Evolutionary conservation across 2,797 vertebrate genomes (phyloP).

Genomic region (Xerus rutilus): DNA sequence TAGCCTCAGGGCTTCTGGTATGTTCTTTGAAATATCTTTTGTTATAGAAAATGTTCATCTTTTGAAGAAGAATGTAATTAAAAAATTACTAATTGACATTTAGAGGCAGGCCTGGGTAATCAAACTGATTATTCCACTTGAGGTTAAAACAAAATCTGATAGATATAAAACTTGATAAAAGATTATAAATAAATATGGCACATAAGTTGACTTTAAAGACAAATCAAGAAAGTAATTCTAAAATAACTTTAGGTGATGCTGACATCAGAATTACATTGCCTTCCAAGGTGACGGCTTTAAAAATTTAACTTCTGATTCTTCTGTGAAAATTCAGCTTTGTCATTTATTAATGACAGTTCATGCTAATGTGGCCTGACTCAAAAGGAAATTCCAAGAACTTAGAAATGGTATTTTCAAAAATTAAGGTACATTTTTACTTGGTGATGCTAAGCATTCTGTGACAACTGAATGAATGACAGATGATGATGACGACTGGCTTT

Average conservation of each 20-base stretch:
- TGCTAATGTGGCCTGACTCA: constrained; percentile 3
- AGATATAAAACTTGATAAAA: constrained; percentile 40
- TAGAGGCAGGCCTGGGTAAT: neutral
- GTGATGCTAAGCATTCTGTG: constrained; percentile 54
- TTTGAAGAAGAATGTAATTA: constrained; percentile 26
- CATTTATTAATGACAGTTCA: constrained; percentile 6
- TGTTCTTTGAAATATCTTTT: constrained; percentile 50
- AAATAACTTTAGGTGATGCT: constrained; percentile 15
- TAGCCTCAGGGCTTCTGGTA: neutral
- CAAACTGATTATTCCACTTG: constrained; percentile 41
- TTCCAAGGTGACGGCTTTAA: constrained; percentile 36
- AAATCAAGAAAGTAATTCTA: constrained; percentile 32
- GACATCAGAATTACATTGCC: constrained; percentile 1
- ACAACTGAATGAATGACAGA: constrained; percentile 39
- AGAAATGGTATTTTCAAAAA: constrained; percentile 2
- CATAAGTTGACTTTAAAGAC: constrained; percentile 50
- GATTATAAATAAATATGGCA: neutral
- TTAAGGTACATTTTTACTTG: constrained; percentile 40
- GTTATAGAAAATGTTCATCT: neutral
- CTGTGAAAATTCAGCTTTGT: constrained; percentile 57
- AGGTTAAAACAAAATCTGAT: constrained; percentile 63
- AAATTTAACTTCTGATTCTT: constrained; percentile 59
- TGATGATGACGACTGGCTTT: constrained; percentile 5
- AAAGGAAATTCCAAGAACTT: constrained; percentile 68
- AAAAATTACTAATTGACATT: neutral